Base-by-base conservation (phyloP, 2,888 invertebrate species). In the Alsophila aescularia region DNA sequence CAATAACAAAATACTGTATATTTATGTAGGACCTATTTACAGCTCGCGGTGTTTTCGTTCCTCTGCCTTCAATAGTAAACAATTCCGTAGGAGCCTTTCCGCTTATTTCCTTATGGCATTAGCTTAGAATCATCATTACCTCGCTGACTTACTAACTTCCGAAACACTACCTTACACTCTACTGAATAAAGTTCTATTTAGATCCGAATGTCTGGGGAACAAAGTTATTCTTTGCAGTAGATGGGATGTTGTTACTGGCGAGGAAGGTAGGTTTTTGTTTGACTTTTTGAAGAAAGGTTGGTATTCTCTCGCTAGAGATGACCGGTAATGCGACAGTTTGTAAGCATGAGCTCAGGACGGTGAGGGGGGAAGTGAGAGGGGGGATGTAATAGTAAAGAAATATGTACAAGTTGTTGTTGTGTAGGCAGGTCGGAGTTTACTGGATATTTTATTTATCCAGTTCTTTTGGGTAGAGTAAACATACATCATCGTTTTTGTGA, bases 311-410 rank as follows among this genome's bases (percentile, higher is more conserved):
- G 81, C 79, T 72, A 79, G 81, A 81, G 83, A 85, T 81, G 85
- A 79, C 78, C 79, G 79, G 85, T 90, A 90, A 90, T 90, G 86
- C 87, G 90, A 89, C 89, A 89, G 88, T 90, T 90, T 89, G 90
- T 90, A 90, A 90, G 90, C 90, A 90, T 90, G 90, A 90, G 89
- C 85, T 85, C 81, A 77, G 81, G 81, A 78, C 69, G 72, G 72
- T 66, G 67, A 69, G 77, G 74, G 72, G 69, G 63, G 66, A 59
- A 52, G 69, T 60, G 60, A 63, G 62, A 58, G 64, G 71, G 68
- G 73, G 73, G 68, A 67, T 72, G 79, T 75, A 77, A 79, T 80
- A 79, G 80, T 83, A 82, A 86, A 86, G 86, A 87, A 85, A 83
- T 84, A 85, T 81, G 81, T 83, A 87, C 86, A 86, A 85, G 84